Evolutionary conservation across 1,140 invertebrate genomes (phyloP).

Genomic region (Samia ricini): DNA sequence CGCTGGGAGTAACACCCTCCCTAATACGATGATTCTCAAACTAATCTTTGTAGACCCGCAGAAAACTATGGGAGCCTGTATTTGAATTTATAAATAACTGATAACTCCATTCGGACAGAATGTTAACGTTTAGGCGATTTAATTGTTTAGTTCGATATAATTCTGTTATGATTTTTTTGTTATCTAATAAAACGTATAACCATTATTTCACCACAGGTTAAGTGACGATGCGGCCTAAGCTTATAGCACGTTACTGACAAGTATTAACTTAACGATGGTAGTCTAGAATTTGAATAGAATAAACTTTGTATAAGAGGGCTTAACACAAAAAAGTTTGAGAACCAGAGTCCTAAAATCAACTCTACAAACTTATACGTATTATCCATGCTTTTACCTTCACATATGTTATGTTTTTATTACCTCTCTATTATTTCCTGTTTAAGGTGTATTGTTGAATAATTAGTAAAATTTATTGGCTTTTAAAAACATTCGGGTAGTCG

Average conservation of each 20-base stretch:
- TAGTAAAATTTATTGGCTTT: neutral
- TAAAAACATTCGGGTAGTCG: neutral
- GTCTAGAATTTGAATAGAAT: too few species aligned
- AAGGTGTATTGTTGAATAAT: neutral
- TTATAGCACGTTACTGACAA: too few species aligned
- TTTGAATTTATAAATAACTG: neutral
- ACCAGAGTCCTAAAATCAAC: neutral
- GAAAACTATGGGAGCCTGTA: neutral
- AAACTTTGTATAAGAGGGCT: too few species aligned
- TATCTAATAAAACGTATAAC: too few species aligned
- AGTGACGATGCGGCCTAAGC: too few species aligned
- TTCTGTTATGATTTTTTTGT: too few species aligned
- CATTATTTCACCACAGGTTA: too few species aligned
- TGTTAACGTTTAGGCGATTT: too few species aligned
- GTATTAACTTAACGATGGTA: too few species aligned
- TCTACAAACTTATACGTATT: conserved; percentile 40
- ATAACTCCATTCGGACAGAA: too few species aligned
- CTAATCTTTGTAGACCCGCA: conserved; percentile 8
- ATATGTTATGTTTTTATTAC: neutral
- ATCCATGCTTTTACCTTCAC: neutral
- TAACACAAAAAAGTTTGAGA: neutral
- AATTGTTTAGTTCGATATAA: too few species aligned
- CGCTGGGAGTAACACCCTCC: conserved; percentile 27
- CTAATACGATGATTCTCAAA: neutral
- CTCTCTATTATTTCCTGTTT: neutral